Base-by-base conservation (phyloP, 1,140 invertebrate species). In the Hermetia illucens region DNA sequence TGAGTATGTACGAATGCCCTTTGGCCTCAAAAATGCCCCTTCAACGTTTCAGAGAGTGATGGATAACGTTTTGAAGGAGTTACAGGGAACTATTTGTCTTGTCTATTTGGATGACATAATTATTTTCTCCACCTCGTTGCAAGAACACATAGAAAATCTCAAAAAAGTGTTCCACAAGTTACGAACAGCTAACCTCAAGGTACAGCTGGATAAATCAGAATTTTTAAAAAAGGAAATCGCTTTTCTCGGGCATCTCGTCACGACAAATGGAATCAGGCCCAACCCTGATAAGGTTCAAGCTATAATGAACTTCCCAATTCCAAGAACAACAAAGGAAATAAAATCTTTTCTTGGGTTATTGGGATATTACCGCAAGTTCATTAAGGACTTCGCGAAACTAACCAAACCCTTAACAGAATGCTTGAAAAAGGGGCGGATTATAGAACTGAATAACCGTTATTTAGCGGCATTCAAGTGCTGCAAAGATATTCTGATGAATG, bases 401-500 rank as follows among this genome's bases (percentile, higher is more conserved):
- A 37, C 46, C 2, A 34, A 39, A 37, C 42, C 38, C 5, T 36
- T 52, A 20, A 52, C 47, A 41, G 44, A 46, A 35, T 39, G 51
- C 16, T 38, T 39, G 34, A 43, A 43, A 22, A 54, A 51, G 45
- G 37, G 44, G 39, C 20, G 8, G 16, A 16, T 9, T 25, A 50
- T 52, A 40, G 16, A 40, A 5, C 51, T 48, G 47, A 38, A 32
- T 16, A 13, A 40, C 9, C 32, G 44, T 21, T 47, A 45, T 24
- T 4, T 49, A 39, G 39, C 43, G 1, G 34, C 44, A 18, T 52
- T 52, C 39, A n/a, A 45, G 35, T 39, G 13, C 8, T 44, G 58
- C 18, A 59, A 51, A 50, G 10, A n/a, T n/a, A n/a, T n/a, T n/a
- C n/a, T 62, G 5, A 53, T 46, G 5, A 46, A 47, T 18, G 42